phyloP scores from a whole-genome alignment of 2,888 invertebrate genomes.

The Seladonia tumulorum region DNA sequence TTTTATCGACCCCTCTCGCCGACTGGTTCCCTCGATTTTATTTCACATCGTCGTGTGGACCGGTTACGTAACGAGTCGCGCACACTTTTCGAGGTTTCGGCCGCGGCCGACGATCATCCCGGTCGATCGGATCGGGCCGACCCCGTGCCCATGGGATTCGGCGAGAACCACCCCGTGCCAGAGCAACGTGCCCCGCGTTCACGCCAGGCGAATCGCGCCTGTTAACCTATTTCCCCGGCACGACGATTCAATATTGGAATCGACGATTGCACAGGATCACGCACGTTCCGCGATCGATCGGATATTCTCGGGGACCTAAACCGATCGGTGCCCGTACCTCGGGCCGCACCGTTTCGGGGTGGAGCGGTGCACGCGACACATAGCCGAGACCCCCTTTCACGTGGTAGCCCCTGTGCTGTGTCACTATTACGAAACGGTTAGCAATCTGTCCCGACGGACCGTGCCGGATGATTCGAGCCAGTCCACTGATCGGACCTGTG shows the following conservation, averaged over 20 bases:
- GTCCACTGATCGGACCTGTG: constrained; percentile 21
- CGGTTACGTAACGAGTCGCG: constrained; percentile 50
- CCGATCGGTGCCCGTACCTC: not conserved
- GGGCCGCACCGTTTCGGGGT: not conserved
- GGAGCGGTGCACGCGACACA: constrained; percentile 14
- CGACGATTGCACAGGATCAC: constrained; percentile 29
- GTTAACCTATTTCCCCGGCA: constrained; percentile 38
- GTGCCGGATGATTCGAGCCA: constrained; percentile 35
- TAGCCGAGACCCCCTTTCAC: not conserved
- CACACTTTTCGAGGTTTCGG: constrained; percentile 7
- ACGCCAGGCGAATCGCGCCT: not conserved
- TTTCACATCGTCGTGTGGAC: constrained; percentile 37
- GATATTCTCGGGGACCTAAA: not conserved
- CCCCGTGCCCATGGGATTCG: not conserved
- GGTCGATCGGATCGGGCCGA: constrained; percentile 1
- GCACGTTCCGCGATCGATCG: constrained; percentile 24
- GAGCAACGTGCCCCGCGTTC: not conserved
- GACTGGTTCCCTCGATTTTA: constrained; percentile 19
- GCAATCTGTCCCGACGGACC: not conserved
- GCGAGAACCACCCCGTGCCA: not conserved
- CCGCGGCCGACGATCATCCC: not conserved
- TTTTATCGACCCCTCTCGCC: constrained; percentile 35
- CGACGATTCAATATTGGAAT: constrained; percentile 16
- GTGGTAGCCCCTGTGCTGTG: not conserved
- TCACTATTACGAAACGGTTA: constrained; percentile 20